These are phyloP conservation scores for Sibirionetta formosa DNA, from an alignment of 2,797 vertebrate genomes.

Conservation along the genomic window DNA sequence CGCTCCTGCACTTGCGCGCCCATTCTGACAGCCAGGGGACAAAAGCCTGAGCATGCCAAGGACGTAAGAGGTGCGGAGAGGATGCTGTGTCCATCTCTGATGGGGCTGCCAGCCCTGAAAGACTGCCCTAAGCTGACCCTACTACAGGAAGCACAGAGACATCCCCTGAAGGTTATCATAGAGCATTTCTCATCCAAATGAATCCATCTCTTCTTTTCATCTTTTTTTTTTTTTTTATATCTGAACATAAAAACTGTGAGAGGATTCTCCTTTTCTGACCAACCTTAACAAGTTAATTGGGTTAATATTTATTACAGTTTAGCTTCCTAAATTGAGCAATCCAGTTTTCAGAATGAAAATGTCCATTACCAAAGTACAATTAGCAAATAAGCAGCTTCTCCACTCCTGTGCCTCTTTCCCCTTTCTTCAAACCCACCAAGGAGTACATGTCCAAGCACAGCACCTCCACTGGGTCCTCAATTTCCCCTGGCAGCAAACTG, in stretches of 20 bases:
- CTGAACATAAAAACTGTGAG: not conserved
- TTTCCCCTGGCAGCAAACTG: not conserved
- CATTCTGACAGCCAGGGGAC: not conserved
- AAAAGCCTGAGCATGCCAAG: not conserved
- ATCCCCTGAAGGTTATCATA: not conserved
- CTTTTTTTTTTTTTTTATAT: not conserved
- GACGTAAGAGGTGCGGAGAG: not conserved
- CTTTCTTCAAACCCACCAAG: not conserved
- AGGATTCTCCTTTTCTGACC: not conserved
- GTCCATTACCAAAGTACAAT: not conserved
- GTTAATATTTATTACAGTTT: not conserved
- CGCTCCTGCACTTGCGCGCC: accelerated
- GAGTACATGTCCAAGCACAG: not conserved
- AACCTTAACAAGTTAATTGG: not conserved
- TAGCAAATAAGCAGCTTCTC: not conserved
- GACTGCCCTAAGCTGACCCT: not conserved
- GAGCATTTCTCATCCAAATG: not conserved
- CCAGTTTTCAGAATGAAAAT: not conserved
- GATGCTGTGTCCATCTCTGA: not conserved
- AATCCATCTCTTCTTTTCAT: not conserved
- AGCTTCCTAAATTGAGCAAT: not conserved
- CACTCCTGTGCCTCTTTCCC: accelerated
- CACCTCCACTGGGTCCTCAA: not conserved
- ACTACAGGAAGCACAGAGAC: not conserved
- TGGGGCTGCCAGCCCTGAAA: not conserved